phyloP scores from a whole-genome alignment of 1,140 invertebrate species.

The Drosophila lacertosa region DNA sequence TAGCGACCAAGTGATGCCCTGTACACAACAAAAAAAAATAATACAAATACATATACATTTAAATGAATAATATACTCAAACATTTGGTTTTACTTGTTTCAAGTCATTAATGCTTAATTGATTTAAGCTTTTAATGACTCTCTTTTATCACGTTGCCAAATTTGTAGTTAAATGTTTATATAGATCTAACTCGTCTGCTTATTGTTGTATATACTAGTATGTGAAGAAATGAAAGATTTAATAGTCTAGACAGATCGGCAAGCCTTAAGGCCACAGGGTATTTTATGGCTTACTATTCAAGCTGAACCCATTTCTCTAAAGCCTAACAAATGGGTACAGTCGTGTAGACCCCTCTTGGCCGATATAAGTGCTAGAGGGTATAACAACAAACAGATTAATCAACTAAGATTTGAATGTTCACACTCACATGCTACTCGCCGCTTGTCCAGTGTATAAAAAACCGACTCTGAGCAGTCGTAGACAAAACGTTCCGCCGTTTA shows the following conservation, averaged over 20 bases:
- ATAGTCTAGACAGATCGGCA: no score
- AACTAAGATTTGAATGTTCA: conserved; percentile 22
- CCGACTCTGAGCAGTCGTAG: conserved; percentile 26
- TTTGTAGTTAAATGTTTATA: no score
- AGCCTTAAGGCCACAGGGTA: no score
- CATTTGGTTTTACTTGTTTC: no score
- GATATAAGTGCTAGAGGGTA: conserved; percentile 4
- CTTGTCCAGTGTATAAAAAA: conserved; percentile 16
- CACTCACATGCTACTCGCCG: conserved; percentile 6
- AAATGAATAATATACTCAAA: background rate
- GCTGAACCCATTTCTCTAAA: background rate
- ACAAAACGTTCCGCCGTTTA: background rate
- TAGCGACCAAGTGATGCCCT: background rate
- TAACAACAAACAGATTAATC: conserved; percentile 20
- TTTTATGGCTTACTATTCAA: no score
- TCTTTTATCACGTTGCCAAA: no score
- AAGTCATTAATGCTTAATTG: no score
- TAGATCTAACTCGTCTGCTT: no score
- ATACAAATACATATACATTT: background rate
- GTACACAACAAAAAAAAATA: background rate
- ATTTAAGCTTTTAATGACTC: no score
- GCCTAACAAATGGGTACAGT: background rate
- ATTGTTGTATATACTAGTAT: no score
- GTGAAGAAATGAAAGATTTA: no score
- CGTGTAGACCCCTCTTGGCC: background rate